A percentile compares a stretch with the other conserved stretches of the same genome.
Evolutionary conservation across 2,113 vertebrate genomes (phyloP).

Genomic region (Rhea americana): DNA sequence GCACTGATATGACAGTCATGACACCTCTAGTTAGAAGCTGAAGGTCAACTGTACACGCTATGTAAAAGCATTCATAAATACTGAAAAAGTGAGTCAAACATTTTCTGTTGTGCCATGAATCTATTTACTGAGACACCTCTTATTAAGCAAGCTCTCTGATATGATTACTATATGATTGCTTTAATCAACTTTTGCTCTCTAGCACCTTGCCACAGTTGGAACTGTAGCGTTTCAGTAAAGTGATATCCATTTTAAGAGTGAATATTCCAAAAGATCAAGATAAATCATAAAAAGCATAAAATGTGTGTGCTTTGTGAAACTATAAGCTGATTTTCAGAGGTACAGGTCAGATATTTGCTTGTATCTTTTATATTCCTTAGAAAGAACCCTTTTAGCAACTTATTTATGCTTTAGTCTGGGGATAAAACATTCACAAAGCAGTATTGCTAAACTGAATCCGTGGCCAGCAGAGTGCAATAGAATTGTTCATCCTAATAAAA

Average conservation of each 20-base stretch:
- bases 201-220: not conserved
- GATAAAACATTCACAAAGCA: not conserved
- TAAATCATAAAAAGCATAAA: not conserved
- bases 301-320: rapidly evolving
- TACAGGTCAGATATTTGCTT: not conserved
- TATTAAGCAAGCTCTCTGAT: not conserved
- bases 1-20: not conserved
- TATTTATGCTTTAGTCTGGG: not conserved
- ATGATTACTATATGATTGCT: not conserved
- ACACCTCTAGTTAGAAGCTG: not conserved
- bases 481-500: not conserved
- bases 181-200: not conserved
- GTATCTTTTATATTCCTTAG: not conserved
- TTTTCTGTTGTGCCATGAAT: not conserved
- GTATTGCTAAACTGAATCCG: not conserved
- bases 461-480: not conserved
- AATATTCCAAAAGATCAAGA: not conserved
- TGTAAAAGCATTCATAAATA: not conserved
- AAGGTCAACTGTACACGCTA: not conserved
- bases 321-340: not conserved
- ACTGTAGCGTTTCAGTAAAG: not conserved
- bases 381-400: not conserved
- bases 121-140: not conserved
- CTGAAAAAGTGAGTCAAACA: not conserved
- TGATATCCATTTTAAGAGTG: not conserved